Base-by-base conservation (phyloP, 2,888 invertebrate species). In the Cenopis cana region DNA sequence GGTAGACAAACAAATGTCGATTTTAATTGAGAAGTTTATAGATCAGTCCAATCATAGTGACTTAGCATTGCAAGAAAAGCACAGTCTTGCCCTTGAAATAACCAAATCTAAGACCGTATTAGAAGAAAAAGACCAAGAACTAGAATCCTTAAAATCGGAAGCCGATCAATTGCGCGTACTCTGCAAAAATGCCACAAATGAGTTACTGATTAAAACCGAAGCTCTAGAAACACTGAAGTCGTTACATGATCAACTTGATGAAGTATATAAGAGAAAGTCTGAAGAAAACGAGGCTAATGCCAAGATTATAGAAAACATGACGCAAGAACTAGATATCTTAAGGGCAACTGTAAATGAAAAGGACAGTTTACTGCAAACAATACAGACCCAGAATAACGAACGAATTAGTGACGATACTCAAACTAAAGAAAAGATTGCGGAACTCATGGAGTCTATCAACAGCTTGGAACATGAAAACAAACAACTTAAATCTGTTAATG, bases 401-500 rank as follows among this genome's bases (percentile, higher is more conserved):
- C 73, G 73, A 60, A 66, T 76, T 55, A 75, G 72, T 14, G 65
- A 64, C 50, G 14, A 64, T 12, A 70, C 76, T 55, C 74, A 81
- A 70, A 79, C 80, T 46, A 78, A 81, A 50, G 61, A 69, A 6
- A 77, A 85, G 76, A 73, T 84, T 2, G 65, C 65, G 11, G 80
- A 87, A 62, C 72, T 88, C 8, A 36, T 82, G 1, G 76, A 82
- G 57, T 81, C 76, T 59, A 72, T 88, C 29, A 76, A 78, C 52
- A 74, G 67, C 17, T 76, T 86, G 57, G 75, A 85, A 77, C 74
- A 82, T 10, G 85, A 90, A 60, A 79, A 84, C 60, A 72, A 76
- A 2, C 77, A 80, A 18, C 75, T 92, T 2, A 89, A 87, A 79
- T 69, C 78, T 24, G 66, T 88, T 0, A 88, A 91, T 73, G 78